Evolutionary conservation across 2,797 vertebrate species (phyloP), one percentile per base, ranked within the genome.

Genomic region (Graptemys geographica): DNA sequence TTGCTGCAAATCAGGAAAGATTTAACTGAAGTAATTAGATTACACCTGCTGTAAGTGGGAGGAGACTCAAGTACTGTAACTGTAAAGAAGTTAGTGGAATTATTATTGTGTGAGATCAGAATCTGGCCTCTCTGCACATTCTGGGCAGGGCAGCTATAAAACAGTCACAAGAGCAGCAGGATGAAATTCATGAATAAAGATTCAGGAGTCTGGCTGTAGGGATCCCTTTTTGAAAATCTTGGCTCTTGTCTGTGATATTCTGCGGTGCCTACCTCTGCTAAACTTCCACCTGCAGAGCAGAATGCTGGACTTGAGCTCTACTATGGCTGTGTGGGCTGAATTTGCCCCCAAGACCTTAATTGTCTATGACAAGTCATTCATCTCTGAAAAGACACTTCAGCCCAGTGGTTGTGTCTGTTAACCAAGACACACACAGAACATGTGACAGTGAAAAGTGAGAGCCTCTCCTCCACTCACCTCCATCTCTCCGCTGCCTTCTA

Each of bases 1-100:
- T 57, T 94, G 44, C 86, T 93, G 86, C 94, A 94, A 93, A 86
- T 72, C 74, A 89, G n/a, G 83, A 62, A 18, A 79, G 69, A 88
- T 74, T 90, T 28, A 80, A 83, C 81, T 84, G 55, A 82, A 59
- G 41, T 89, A 88, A 51, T 69, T 11, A 5, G 49, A 55, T 81
- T 52, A 65, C 59, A 82, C 55, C 41, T 81, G 21, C 62, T 78
- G 47, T 31, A 88, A 62, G 44, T 76, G 13, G 51, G 57, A 69
- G 31, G 81, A 84, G 3, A 76, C n/a, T 80, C 19, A 65, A 2
- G n/a, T 62, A 10, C n/a, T 81, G 41, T 49, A 94, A 53, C 49
- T 79, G 5, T 86, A 80, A 84, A 87, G 37, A 81, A 83, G 47
- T 33, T 16, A 41, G 62, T 19, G 33, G 55, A 74, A 79, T 92